Base-by-base conservation (phyloP, 2,888 invertebrate genomes). In the Mesorhabditis spiculigera region DNA sequence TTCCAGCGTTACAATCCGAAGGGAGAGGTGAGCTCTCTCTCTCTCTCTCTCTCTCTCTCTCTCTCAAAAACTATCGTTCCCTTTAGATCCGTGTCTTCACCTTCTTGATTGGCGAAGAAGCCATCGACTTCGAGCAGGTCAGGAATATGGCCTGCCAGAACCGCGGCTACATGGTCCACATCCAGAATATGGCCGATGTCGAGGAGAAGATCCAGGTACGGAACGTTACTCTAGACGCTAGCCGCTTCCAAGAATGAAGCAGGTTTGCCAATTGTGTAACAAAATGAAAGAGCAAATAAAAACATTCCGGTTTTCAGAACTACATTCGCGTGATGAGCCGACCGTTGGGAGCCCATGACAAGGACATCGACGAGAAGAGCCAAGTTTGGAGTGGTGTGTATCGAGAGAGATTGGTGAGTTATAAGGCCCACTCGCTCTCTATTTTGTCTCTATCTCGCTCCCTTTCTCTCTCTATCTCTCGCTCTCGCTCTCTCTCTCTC, bases 121-220 rank as follows among this genome's bases (percentile, higher is more conserved):
- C 94, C 4, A 84, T 93, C 45, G 96, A 97, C 87, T 92, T 93
- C 67, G 90, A 93, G 77, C 75, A 78, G 66, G 77, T 77, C 76
- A 92, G 93, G 86, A 94, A 94, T 93, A 97, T 99, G 94, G 97
- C 98, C 67, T 98, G 97, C 87, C 92, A 92, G 43, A 98, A 99
- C 88, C 91, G 93, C 90, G 98, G 97, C 92, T 87, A 80, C 71
- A 86, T 81, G 89, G 94, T 95, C 42, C 97, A 97, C 86, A 91
- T 98, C 68, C 94, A 94, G 78, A 96, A 96, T 45, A 89, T 94
- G 86, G 95, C 97, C 0, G 98, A 98, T 89, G 97, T 97, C 61
- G 91, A 95, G 70, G 98, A 98, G 88, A 92, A 97, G 88, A 96
- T 97, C 5, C 89, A 89, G 86, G 88, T 89, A n/a, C n/a, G n/a